Evolutionary conservation across 2,113 vertebrate genomes (phyloP).

Genomic region (Phyllostomus discolor): DNA sequence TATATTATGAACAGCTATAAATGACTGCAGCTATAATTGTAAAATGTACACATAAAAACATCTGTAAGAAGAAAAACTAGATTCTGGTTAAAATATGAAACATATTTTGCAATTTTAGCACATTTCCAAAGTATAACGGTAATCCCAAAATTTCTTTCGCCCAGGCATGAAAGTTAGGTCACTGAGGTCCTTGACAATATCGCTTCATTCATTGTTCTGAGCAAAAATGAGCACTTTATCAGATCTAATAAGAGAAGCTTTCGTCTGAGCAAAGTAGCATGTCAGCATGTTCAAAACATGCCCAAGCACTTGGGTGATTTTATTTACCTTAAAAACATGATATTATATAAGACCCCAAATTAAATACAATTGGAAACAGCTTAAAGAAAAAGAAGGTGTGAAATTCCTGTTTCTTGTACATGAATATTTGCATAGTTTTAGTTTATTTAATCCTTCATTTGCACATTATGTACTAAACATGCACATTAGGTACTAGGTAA

Average conservation of each 20-base stretch:
- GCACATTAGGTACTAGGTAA: constrained; percentile 86
- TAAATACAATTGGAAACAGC: constrained; percentile 77
- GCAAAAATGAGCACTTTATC: constrained; percentile 44
- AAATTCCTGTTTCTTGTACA: constrained; percentile 71
- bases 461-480: constrained; percentile 73
- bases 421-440: constrained; percentile 84
- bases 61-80: constrained; percentile 1
- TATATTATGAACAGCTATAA: background rate
- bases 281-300: constrained; percentile 45
- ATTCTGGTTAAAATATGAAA: constrained; percentile 21
- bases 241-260: constrained; percentile 58
- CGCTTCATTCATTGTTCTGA: constrained; percentile 52
- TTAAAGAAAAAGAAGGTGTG: constrained; percentile 80
- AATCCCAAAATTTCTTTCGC: background rate
- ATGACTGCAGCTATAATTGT: background rate
- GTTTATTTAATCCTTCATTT: constrained; percentile 85
- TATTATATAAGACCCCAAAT: constrained; percentile 72
- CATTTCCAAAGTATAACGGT: constrained; percentile 13
- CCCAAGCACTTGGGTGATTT: constrained; percentile 70
- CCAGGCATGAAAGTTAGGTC: background rate
- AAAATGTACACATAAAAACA: constrained; percentile 21
- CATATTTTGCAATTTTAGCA: constrained; percentile 29
- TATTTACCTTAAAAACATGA: constrained; percentile 64
- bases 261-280: constrained; percentile 60
- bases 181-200: constrained; percentile 13